Evolutionary conservation across 2,113 vertebrate genomes (phyloP), one percentile per base, ranked within the genome.

Genomic region (Anhinga anhinga): DNA sequence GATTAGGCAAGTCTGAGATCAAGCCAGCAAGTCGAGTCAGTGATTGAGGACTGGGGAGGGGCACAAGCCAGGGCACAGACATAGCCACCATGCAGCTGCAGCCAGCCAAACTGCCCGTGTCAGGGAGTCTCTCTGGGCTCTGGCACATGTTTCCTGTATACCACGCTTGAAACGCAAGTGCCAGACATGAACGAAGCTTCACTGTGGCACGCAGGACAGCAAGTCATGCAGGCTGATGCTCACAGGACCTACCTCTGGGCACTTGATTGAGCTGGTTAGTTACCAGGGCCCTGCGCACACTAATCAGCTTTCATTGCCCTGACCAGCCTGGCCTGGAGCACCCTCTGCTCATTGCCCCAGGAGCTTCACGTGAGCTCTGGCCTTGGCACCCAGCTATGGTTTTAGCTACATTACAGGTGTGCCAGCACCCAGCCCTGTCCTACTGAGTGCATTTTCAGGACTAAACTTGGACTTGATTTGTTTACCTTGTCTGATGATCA

Each of bases 61-160:
- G 20, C 42, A 59, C 0, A 1, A 66, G 58, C 19, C 52, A 82
- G 40, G 20, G 21, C 50, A 58, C 30, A 18, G 42, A 21, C 27
- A n/a, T 3, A 23, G 34, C 21, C 62, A 59, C 55, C 30, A 7
- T 5, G 2, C 25, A 67, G 59, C 83, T 44, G 21, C 45, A 61
- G 36, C 38, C 45, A 34, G 7, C 17, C 16, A 36, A 9, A 9
- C 18, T 67, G 61, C 27, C 15, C 3, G 53, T 1, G 4, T 27
- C 22, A 20, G 32, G 42, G 29, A 0, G 0, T 10, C 4, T 7
- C 29, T 69, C 52, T 15, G 11, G 40, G 32, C 76, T 29, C 70
- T 52, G 65, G 25, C 42, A 22, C 27, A 50, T 15, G 19, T 56
- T 40, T 73, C 26, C 36, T 36, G 23, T 27, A 12, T 13, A 7